These are phyloP conservation scores for Dendrophyllia cribrosa DNA, from an alignment of 64 coral and sea anemone genomes.

Conservation along the genomic window DNA sequence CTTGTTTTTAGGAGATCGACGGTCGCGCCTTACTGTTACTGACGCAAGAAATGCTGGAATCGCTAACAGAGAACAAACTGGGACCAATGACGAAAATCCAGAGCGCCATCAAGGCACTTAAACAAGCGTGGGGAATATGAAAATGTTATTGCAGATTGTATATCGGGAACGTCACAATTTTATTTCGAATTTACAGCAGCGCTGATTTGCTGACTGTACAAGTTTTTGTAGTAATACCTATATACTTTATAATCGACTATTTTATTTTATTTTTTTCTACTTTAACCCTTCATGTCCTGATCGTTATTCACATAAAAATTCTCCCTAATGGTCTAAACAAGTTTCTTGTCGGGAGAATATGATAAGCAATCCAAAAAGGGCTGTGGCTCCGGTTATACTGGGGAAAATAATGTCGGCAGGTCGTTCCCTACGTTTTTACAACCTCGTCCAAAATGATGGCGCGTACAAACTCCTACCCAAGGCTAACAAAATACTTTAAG, in stretches of 20 bases:
- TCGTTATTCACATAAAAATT: not conserved
- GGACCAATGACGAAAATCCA: conserved; percentile 98
- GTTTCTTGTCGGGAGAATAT: not conserved
- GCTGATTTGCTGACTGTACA: not conserved
- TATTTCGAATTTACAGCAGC: conserved; percentile 17
- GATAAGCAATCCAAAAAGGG: not conserved
- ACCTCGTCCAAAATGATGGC: too few relatives aligned
- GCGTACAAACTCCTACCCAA: too few relatives aligned
- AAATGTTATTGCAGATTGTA: conserved; percentile 12
- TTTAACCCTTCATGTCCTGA: not conserved
- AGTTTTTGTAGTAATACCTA: conserved; percentile 29
- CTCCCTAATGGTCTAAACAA: not conserved
- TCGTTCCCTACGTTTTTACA: too few relatives aligned
- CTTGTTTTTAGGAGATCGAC: conserved; percentile 82
- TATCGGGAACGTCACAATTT: conserved; percentile 11
- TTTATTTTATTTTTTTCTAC: conserved; percentile 29
- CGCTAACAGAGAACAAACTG: conserved; percentile 90
- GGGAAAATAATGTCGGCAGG: too few relatives aligned
- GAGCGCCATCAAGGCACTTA: conserved; percentile 88
- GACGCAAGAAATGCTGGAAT: conserved; percentile 96
- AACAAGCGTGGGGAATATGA: conserved; percentile 95
- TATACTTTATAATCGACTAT: not conserved
- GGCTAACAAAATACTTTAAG: too few relatives aligned
- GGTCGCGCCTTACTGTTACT: conserved; percentile 85
- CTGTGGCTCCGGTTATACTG: too few relatives aligned